Conservation (phyloP, 1,140 invertebrate species). For the Lepidurus arcticus region DNA sequence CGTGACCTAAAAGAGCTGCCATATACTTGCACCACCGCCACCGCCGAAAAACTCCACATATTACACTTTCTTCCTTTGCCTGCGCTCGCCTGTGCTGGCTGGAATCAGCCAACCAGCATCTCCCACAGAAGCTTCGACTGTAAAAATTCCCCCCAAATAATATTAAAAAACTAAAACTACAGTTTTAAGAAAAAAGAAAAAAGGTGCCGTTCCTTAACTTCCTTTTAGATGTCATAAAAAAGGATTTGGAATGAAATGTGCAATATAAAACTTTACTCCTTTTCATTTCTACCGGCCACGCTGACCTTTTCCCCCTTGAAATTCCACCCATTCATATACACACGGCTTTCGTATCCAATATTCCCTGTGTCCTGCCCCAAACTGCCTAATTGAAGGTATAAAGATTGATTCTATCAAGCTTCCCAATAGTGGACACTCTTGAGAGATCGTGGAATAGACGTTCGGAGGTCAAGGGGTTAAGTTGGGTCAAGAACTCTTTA, state of each 20-base stretch:
- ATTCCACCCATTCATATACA: no score
- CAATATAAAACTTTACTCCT: neutral
- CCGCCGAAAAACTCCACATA: neutral
- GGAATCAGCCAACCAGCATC: constrained; percentile 5
- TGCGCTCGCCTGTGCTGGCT: neutral
- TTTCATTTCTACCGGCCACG: no score
- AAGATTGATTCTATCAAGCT: no score
- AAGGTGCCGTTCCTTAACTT: neutral
- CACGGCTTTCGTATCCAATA: no score
- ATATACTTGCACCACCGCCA: constrained; percentile 16
- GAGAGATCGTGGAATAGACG: neutral
- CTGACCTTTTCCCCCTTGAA: no score
- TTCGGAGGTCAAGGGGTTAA: neutral
- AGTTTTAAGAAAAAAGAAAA: neutral
- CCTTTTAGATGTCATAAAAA: neutral
- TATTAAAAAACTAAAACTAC: neutral
- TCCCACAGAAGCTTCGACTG: neutral
- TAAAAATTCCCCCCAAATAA: neutral
- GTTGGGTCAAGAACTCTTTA: constrained; percentile 15
- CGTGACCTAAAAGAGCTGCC: constrained; percentile 20
- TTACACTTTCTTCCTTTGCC: neutral
- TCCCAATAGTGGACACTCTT: neutral
- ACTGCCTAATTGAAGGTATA: no score
- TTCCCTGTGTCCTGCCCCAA: no score
- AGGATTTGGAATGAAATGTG: neutral